A percentile compares a stretch with the other conserved stretches of the same genome.
These are phyloP conservation scores for Xiphophorus maculatus DNA, from an alignment of 2,113 vertebrate genomes.

Conservation along the genomic window DNA sequence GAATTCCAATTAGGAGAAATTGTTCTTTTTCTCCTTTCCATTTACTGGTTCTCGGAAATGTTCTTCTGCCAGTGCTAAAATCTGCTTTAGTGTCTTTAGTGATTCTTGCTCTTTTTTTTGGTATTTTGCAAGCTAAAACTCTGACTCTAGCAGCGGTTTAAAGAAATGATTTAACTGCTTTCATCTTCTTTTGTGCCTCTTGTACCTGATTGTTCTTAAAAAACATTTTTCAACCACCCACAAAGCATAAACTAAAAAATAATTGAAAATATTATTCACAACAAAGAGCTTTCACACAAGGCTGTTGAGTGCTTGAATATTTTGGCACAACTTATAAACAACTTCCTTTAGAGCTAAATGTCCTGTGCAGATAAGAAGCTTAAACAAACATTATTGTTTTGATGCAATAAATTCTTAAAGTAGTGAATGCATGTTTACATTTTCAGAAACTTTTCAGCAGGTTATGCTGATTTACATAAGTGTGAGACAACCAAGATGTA, in stretches of 20 bases:
- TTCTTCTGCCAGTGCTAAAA: neutral
- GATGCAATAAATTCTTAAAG: neutral
- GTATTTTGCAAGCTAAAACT: neutral
- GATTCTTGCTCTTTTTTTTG: neutral
- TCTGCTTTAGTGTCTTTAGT: neutral
- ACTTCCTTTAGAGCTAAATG: neutral
- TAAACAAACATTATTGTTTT: neutral
- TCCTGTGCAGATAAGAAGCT: neutral
- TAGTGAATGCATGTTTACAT: too few relatives aligned
- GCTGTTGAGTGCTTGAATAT: neutral
- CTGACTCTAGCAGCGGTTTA: neutral
- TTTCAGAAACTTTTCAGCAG: too few relatives aligned
- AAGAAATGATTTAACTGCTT: neutral
- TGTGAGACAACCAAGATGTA: constrained; percentile 1
- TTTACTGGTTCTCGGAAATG: neutral
- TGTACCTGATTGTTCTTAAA: neutral
- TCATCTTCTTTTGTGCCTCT: neutral
- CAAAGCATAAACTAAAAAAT: neutral
- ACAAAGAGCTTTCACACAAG: neutral
- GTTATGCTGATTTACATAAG: neutral
- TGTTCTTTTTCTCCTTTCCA: neutral
- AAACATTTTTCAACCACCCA: neutral
- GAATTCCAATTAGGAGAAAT: neutral
- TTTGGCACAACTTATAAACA: neutral
- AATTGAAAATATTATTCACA: neutral